Percentiles rank a stretch among this genome's conserved stretches.
Conservation (phyloP, 2,888 invertebrate genomes). For the Drosophila atripex region DNA sequence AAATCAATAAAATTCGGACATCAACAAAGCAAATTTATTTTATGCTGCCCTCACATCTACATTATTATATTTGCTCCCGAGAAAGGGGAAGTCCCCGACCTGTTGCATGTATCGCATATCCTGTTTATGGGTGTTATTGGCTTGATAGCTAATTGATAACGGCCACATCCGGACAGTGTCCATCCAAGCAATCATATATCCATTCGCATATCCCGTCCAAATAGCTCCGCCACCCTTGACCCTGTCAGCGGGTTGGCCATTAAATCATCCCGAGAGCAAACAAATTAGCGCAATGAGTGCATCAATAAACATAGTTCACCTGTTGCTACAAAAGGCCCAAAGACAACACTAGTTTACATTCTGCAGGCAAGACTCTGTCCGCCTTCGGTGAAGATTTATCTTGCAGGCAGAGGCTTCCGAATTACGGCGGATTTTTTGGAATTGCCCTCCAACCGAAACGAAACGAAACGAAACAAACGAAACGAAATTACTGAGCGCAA, state of each 20-base stretch:
- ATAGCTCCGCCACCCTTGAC: slow-evolving; percentile 9
- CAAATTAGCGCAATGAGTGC: slow-evolving; percentile 33
- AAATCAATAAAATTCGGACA: slow-evolving; percentile 25
- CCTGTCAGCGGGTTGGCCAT: slow-evolving; percentile 35
- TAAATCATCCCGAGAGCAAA: slow-evolving; percentile 39
- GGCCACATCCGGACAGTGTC: slow-evolving; percentile 14
- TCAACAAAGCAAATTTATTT: slow-evolving; percentile 14
- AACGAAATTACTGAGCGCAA: slow-evolving; percentile 18
- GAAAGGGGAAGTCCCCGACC: slow-evolving; percentile 10
- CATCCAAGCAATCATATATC: slow-evolving; percentile 1
- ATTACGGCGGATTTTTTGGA: slow-evolving; percentile 60
- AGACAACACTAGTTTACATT: slow-evolving; percentile 16
- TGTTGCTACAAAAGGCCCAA: slow-evolving; percentile 24
- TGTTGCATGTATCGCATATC: slow-evolving; percentile 35
- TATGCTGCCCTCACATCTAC: slow-evolving; percentile 12
- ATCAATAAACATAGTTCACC: slow-evolving; percentile 42
- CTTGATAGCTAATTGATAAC: slow-evolving; percentile 28
- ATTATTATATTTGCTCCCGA: slow-evolving; percentile 17
- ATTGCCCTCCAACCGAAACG: slow-evolving; percentile 51
- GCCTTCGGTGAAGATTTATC: slow-evolving; percentile 27
- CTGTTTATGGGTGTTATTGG: slow-evolving; percentile 1
- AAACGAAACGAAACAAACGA: slow-evolving; percentile 53
- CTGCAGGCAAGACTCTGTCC: neutral
- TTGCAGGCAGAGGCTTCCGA: slow-evolving; percentile 43
- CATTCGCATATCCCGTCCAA: neutral